Base-by-base conservation (phyloP, 2,888 invertebrate species). In the Agrochola macilenta region DNA sequence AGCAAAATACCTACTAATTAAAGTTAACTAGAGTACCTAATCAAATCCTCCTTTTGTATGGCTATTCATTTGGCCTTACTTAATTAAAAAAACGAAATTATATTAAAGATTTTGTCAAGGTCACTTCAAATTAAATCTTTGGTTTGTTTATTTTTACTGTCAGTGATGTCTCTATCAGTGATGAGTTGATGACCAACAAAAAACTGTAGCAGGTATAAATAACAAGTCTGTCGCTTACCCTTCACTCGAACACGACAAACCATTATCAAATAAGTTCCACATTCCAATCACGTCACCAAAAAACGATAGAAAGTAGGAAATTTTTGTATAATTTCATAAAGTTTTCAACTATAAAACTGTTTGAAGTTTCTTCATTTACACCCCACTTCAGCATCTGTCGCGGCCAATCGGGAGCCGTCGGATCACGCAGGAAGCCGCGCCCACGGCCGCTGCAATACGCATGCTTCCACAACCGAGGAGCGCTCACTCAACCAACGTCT, bases 371-470 rank as follows among this genome's bases (percentile, higher is more conserved):
- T 90, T 89, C 89, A 93, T 92, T 86, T 77, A 92, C 93, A 94
- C 93, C 96, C 96, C 94, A 94, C 95, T 92, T 92, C 89, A 87
- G 88, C 87, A 87, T 92, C 90, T 87, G 88, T 88, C 82, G 84
- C 83, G 82, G 81, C 96, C 96, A 96, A 96, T 96, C 92, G 90
- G 87, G 85, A 86, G 87, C 91, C 81, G 87, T 87, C 90, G 87
- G 91, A 87, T 81, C 90, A 94, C 94, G 94, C 94, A 94, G 83
- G 83, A 91, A 90, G 93, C 95, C 93, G 94, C 96, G 93, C 96
- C 96, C 94, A 93, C 92, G 85, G 90, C 91, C 92, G 92, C 93
- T 96, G 95, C 95, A 96, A 89, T 95, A 95, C 96, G 96, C 96
- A 95, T 95, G 95, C 94, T 93, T 93, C 87, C 81, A 91, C 87